Percentiles rank a stretch among this genome's conserved stretches.
phyloP scores from a whole-genome alignment of 2,113 vertebrate species.

The Corapipo altera region DNA sequence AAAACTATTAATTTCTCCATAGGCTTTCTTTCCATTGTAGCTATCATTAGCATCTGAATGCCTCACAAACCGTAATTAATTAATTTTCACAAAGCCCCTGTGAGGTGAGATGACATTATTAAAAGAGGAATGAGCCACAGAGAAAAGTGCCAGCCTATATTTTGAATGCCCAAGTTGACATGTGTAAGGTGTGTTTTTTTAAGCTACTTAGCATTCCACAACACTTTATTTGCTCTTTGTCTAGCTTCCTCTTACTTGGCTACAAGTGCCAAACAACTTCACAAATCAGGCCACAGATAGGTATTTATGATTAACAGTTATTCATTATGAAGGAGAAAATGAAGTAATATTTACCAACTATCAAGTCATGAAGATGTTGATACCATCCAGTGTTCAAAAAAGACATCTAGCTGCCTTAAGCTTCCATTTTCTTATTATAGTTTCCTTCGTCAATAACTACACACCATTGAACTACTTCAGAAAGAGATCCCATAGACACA shows the following conservation, averaged over 20 bases:
- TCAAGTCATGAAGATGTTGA: not conserved
- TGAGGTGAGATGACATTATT: slow-evolving; percentile 66
- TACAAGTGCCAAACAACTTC: not conserved
- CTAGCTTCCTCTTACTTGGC: slow-evolving; percentile 30
- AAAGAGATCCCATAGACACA: not conserved
- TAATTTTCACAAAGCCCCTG: slow-evolving; percentile 66
- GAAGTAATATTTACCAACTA: not conserved
- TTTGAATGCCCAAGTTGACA: slow-evolving; percentile 59
- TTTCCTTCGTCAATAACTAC: not conserved
- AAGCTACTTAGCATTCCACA: slow-evolving; percentile 49
- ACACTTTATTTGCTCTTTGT: slow-evolving; percentile 50
- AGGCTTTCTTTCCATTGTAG: slow-evolving; percentile 65
- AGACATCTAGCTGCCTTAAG: not conserved
- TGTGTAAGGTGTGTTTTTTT: slow-evolving; percentile 61
- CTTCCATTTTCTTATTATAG: not conserved
- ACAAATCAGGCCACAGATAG: not conserved
- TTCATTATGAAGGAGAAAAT: not conserved
- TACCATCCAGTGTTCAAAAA: not conserved
- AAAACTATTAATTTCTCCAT: slow-evolving; percentile 70
- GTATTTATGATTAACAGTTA: not conserved
- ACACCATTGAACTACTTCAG: not conserved
- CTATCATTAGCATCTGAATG: slow-evolving; percentile 68
- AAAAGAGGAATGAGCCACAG: slow-evolving; percentile 45
- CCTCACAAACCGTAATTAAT: slow-evolving; percentile 64
- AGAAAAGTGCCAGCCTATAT: slow-evolving; percentile 58